phyloP scores from a whole-genome alignment of 1,140 invertebrate species.

The Cyphomyrmex costatus region DNA sequence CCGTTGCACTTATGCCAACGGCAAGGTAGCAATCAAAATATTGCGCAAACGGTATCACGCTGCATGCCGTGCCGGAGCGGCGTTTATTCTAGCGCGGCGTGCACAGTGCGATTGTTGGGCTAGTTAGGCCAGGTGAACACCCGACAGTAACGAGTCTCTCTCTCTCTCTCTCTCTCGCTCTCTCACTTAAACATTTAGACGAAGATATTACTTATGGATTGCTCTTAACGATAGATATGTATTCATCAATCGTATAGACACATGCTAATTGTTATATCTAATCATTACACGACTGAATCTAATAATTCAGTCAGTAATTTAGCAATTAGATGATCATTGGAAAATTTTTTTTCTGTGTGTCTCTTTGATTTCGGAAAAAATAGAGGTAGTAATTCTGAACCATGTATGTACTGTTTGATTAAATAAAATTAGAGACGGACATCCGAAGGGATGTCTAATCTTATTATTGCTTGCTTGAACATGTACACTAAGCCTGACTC shows the following conservation, averaged over 20 bases:
- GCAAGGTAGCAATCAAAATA: constrained; percentile 72
- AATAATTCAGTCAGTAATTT: not conserved
- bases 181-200: constrained; percentile 4
- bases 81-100: constrained; percentile 46
- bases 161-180: not conserved
- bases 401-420: not conserved
- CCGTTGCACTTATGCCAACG: constrained; percentile 53
- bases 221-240: not conserved
- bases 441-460: not conserved
- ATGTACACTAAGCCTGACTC: not conserved
- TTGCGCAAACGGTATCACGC: constrained; percentile 71
- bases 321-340: not conserved
- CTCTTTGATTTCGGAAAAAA: not conserved
- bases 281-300: not conserved
- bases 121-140: constrained; percentile 50
- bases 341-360: not conserved
- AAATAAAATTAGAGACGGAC: not conserved
- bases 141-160: constrained; percentile 62
- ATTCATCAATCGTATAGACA: not conserved
- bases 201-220: not conserved
- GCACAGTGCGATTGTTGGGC: constrained; percentile 44
- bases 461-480: constrained; percentile 28
- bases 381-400: not conserved
- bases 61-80: constrained; percentile 50
- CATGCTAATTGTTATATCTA: not conserved